phyloP scores from a whole-genome alignment of 2,113 vertebrate species.

The Neotoma lepida region DNA sequence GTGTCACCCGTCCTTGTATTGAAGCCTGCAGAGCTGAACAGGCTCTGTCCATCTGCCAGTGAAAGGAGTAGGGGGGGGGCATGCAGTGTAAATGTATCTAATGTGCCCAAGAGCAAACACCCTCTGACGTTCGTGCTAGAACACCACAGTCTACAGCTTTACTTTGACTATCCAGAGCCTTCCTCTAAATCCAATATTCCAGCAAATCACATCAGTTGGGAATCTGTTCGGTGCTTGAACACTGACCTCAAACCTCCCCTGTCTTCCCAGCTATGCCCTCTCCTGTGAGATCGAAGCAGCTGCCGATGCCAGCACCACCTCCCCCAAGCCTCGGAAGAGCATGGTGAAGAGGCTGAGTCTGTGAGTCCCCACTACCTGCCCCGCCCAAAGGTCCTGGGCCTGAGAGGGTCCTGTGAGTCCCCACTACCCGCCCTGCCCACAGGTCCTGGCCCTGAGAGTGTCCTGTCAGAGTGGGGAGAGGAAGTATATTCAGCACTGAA shows the following conservation, averaged over 20 bases:
- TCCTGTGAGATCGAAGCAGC: slow-evolving; percentile 92
- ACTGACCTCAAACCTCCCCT: neutral
- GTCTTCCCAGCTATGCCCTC: slow-evolving; percentile 87
- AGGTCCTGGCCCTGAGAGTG: neutral
- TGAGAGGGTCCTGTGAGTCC: slow-evolving; percentile 88
- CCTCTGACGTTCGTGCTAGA: neutral
- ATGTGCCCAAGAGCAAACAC: neutral
- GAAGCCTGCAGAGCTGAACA: fast-evolving
- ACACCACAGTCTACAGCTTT: neutral
- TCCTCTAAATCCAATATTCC: neutral
- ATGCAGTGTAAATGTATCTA: fast-evolving
- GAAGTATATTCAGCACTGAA: neutral
- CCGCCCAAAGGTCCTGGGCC: neutral
- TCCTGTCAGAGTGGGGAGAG: neutral
- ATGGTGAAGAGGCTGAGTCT: slow-evolving; percentile 97
- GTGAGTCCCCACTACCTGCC: slow-evolving; percentile 85
- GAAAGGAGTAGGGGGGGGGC: neutral
- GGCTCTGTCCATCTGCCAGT: fast-evolving
- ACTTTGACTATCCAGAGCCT: neutral
- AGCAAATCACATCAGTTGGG: fast-evolving
- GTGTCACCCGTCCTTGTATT: neutral
- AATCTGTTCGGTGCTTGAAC: neutral
- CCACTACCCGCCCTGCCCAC: fast-evolving
- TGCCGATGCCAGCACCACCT: slow-evolving; percentile 89
- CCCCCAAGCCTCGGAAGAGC: slow-evolving; percentile 92